Evolutionary conservation across 2,113 vertebrate species (phyloP).

Genomic region (Athene noctua): DNA sequence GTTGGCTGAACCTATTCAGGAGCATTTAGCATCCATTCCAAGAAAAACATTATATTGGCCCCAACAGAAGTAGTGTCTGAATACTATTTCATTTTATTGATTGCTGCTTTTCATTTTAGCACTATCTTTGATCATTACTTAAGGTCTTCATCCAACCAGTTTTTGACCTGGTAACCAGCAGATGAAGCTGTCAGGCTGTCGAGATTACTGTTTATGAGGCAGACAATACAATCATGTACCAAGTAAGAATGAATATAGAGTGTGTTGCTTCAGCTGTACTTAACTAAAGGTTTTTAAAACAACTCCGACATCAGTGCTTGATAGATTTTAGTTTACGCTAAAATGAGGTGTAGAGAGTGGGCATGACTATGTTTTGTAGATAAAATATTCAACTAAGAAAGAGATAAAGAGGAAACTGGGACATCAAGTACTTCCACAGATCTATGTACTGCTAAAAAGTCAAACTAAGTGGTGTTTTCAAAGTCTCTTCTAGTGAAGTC

Average conservation of each 20-base stretch:
- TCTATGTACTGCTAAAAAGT: background rate
- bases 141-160: background rate
- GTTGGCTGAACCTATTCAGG: background rate
- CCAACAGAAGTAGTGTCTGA: background rate
- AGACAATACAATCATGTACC: background rate
- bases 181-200: background rate
- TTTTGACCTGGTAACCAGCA: background rate
- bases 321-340: background rate
- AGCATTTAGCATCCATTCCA: background rate
- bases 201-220: background rate
- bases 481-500: background rate
- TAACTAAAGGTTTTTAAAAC: background rate
- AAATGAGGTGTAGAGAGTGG: background rate
- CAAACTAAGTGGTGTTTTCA: background rate
- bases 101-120: background rate
- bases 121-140: background rate
- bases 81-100: background rate
- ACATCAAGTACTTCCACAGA: background rate
- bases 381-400: constrained; percentile 11
- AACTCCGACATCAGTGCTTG: background rate
- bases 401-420: background rate
- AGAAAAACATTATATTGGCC: background rate
- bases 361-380: background rate
- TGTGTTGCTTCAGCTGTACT: background rate
- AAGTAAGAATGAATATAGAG: background rate